These are phyloP conservation scores for Chaunax sp. DNA, from an alignment of 2,797 vertebrate species.

Conservation along the genomic window DNA sequence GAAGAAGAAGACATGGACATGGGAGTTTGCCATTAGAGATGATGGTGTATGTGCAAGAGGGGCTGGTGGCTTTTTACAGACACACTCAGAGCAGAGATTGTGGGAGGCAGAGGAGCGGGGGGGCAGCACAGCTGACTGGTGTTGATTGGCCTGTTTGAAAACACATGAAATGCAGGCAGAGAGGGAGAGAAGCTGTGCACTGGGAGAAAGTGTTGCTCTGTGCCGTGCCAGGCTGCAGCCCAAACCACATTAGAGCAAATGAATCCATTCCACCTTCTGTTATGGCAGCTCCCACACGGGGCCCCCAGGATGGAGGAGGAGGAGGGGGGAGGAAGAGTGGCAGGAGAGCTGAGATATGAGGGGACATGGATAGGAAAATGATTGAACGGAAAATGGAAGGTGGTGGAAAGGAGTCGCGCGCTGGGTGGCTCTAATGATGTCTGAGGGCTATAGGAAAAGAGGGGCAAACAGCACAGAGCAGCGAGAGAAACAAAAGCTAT, in stretches of 20 bases:
- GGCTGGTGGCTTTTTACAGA: conserved; percentile 74
- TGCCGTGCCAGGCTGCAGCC: conserved; percentile 82
- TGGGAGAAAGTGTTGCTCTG: conserved; percentile 81
- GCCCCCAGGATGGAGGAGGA: conserved; percentile 72
- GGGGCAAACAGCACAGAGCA: conserved; percentile 58
- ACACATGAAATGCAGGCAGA: conserved; percentile 84
- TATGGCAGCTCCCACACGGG: conserved; percentile 82
- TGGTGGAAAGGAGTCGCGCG: conserved; percentile 73
- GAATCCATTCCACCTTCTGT: conserved; percentile 88
- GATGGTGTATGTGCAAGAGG: conserved; percentile 58
- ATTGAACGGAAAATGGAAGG: conserved; percentile 78
- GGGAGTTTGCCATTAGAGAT: conserved; percentile 64
- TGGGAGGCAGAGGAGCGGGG: conserved; percentile 66
- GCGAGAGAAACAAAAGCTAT: conserved; percentile 37
- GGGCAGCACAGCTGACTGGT: conserved; percentile 79
- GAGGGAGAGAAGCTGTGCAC: conserved; percentile 64
- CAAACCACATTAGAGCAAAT: conserved; percentile 88
- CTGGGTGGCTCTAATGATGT: conserved; percentile 81
- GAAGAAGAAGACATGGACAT: conserved; percentile 43
- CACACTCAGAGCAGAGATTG: conserved; percentile 62
- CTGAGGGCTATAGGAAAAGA: conserved; percentile 72
- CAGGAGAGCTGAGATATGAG: conserved; percentile 74
- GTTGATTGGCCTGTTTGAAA: conserved; percentile 89
- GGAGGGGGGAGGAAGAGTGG: conserved; percentile 58
- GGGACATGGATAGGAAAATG: conserved; percentile 73